phyloP scores from a whole-genome alignment of 1,140 invertebrate genomes.

The Lethocerus indicus region DNA sequence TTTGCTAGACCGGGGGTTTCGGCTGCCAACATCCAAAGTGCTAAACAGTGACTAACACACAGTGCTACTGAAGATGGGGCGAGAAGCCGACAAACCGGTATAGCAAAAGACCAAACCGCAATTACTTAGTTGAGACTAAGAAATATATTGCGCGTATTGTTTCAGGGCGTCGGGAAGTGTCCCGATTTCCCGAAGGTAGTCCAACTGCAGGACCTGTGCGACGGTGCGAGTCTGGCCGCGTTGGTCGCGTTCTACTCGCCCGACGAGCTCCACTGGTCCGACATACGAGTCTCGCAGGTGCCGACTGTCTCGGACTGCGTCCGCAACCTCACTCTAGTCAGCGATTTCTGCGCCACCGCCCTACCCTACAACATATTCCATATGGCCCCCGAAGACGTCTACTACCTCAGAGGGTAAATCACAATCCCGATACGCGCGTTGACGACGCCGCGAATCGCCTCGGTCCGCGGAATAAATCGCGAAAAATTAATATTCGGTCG shows the following conservation, averaged over 20 bases:
- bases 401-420: constrained; percentile 78
- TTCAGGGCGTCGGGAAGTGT: constrained; percentile 10
- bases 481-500: no score
- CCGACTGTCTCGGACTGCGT: constrained; percentile 74
- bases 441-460: no score
- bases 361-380: constrained; percentile 86
- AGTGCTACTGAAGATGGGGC: no score
- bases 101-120: no score
- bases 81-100: no score
- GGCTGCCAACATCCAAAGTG: no score
- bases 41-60: no score
- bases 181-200: constrained; percentile 25
- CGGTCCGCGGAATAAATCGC: no score
- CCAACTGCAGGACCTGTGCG: constrained; percentile 64
- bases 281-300: constrained; percentile 51
- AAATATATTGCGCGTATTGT: no score
- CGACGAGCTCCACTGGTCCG: constrained; percentile 57
- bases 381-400: constrained; percentile 88
- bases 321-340: constrained; percentile 81
- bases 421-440: constrained; percentile 9
- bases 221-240: constrained; percentile 77
- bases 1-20: no score
- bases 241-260: constrained; percentile 90
- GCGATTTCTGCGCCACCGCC: constrained; percentile 67
- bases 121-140: no score